Percentiles rank a stretch among this genome's conserved stretches.
Conservation (phyloP, 2,113 vertebrate species). For the Paratilapia polleni region DNA sequence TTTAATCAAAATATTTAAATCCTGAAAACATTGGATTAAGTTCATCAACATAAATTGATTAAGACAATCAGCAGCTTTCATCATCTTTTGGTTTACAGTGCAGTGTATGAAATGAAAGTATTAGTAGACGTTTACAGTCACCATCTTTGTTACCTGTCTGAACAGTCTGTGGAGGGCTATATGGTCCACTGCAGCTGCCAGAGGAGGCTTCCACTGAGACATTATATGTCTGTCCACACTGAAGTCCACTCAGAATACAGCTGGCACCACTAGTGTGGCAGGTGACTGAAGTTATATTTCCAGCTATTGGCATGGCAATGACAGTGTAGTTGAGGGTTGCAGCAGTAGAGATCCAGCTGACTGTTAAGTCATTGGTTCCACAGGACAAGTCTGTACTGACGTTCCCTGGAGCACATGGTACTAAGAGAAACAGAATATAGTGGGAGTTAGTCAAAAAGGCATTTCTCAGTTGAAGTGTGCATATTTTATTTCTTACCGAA, state of each 20-base stretch:
- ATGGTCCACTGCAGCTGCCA: slow-evolving; percentile 57
- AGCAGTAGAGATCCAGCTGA: slow-evolving; percentile 66
- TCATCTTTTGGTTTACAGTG: no score
- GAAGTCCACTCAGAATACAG: slow-evolving; percentile 67
- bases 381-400: slow-evolving; percentile 54
- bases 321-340: slow-evolving; percentile 57
- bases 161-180: slow-evolving; percentile 38
- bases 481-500: background rate
- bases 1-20: background rate
- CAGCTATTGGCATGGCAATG: slow-evolving; percentile 24
- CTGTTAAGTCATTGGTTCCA: slow-evolving; percentile 40
- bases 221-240: slow-evolving; percentile 71
- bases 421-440: slow-evolving; percentile 50
- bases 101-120: no score
- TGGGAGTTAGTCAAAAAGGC: background rate
- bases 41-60: background rate
- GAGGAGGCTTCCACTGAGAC: slow-evolving; percentile 65
- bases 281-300: background rate
- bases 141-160: slow-evolving; percentile 53
- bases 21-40: background rate
- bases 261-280: slow-evolving; percentile 42
- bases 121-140: background rate
- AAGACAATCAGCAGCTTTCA: background rate
- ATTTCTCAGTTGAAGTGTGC: background rate
- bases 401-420: slow-evolving; percentile 71